Evolutionary conservation across 2,888 invertebrate genomes (phyloP).

Genomic region (Exocentrus adspersus): DNA sequence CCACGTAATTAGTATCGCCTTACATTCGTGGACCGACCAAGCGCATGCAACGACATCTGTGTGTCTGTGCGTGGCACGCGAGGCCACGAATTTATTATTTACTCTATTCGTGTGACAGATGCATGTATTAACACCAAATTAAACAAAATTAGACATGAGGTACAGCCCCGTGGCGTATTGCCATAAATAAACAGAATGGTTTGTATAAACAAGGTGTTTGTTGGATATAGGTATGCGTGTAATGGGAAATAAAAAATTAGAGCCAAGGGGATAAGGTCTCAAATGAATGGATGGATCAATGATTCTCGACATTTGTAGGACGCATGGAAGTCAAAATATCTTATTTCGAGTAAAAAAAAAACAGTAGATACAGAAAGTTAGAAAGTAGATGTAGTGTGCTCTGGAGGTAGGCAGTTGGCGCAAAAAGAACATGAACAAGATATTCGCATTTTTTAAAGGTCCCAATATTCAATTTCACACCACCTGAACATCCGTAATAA

Average conservation of each 20-base stretch:
- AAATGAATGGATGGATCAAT: background rate
- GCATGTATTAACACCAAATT: slow-evolving; percentile 60
- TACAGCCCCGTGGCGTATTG: slow-evolving; percentile 19
- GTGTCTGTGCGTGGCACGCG: slow-evolving; percentile 48
- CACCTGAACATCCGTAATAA: no score
- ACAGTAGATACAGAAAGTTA: no score
- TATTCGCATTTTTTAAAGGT: no score
- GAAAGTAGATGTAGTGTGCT: no score
- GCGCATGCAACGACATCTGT: slow-evolving; percentile 51
- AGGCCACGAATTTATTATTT: slow-evolving; percentile 52
- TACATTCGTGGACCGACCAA: slow-evolving; percentile 51
- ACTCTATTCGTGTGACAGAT: slow-evolving; percentile 55
- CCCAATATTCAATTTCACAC: no score
- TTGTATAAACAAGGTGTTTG: background rate
- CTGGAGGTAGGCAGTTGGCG: no score
- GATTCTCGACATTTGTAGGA: background rate
- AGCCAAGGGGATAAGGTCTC: background rate
- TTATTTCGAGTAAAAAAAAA: background rate
- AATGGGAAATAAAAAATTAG: background rate
- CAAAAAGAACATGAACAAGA: no score
- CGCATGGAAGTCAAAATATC: background rate
- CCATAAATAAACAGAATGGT: slow-evolving; percentile 14
- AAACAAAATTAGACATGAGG: slow-evolving; percentile 53
- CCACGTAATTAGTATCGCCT: slow-evolving; percentile 56
- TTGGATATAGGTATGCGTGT: background rate